Evolutionary conservation across 64 coral and sea anemone species (phyloP), one percentile per base, ranked within the genome.

Genomic region (Stichodactyla helianthus): DNA sequence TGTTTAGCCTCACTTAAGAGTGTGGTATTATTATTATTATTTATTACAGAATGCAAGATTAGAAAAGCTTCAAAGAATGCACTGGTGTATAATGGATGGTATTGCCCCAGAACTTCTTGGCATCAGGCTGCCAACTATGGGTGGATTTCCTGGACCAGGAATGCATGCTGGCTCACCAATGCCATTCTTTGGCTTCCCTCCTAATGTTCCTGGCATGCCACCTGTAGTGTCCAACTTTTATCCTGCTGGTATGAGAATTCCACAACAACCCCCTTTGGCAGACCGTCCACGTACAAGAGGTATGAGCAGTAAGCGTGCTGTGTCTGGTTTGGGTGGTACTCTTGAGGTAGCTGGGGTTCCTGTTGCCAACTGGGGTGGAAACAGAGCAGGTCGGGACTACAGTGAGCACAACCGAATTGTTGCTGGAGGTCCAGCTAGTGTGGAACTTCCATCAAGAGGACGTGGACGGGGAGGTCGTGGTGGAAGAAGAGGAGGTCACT

Each of bases 311-410:
- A 92, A 77, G 50, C 91, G 93, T 53, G 88, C 93, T 67, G 97
- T 99, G 10, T 99, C 97, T 4, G 97, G 97, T 11, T 53, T 99
- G 0, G 97, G 97, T 51, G 97, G 97, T 27, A 94, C 91, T 10
- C 60, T 99, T 53, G 93, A 99, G 83, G 97, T 99, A 26, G 97
- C 97, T 44, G 97, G 97, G 4, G 93, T 99, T 55, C 93, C 97
- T 83, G 93, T 99, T 56, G 97, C 97, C n/a, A 92, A 94, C 10
- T 98, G 92, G 95, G 68, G 84, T 2, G 97, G 97, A 16, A 99
- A 99, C 93, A 94, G 91, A 79, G 97, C 93, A 23, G 97, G 97
- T 18, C 89, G 97, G n/a, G 97, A 90, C 56, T 99, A 99, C 35
- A 95, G 82, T 67, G 93, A 94, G 10, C 94, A 86, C 54, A 89